Conservation (phyloP, 2,888 invertebrate species). For the Lasioglossum figueresi region DNA sequence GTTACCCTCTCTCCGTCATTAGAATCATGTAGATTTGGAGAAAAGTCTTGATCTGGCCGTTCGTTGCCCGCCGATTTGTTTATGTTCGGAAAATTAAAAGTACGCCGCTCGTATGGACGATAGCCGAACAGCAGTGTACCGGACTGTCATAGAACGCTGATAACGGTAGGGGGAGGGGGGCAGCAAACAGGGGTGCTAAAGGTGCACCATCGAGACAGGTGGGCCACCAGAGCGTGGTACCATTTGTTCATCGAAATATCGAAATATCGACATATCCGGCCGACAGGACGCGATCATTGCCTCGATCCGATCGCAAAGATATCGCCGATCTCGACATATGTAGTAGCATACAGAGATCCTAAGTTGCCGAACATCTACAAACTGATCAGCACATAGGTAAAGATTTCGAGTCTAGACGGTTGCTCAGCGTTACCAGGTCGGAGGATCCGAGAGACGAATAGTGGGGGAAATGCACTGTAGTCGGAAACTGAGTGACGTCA, state of each 20-base stretch:
- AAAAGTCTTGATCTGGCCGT: neutral
- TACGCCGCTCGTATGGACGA: neutral
- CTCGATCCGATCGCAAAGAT: neutral
- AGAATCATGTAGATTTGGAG: neutral
- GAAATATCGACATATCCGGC: constrained; percentile 48
- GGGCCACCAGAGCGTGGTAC: neutral
- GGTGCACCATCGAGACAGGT: neutral
- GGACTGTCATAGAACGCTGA: neutral
- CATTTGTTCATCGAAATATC: constrained; percentile 48
- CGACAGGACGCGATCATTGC: neutral
- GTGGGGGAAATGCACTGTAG: neutral
- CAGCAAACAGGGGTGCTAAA: neutral
- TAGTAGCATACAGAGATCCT: neutral
- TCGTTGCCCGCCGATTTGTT: neutral
- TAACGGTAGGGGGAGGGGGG: neutral
- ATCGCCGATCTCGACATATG: neutral
- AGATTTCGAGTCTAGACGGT: neutral
- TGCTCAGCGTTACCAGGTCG: neutral
- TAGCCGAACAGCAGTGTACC: neutral
- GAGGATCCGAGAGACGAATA: neutral
- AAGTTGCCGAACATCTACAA: neutral
- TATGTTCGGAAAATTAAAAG: neutral
- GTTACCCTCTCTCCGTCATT: neutral
- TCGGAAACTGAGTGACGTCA: neutral
- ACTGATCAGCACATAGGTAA: neutral